Evolutionary conservation across 2,797 vertebrate genomes (phyloP), one percentile per base, ranked within the genome.

Genomic region (Cyclura pinguis): DNA sequence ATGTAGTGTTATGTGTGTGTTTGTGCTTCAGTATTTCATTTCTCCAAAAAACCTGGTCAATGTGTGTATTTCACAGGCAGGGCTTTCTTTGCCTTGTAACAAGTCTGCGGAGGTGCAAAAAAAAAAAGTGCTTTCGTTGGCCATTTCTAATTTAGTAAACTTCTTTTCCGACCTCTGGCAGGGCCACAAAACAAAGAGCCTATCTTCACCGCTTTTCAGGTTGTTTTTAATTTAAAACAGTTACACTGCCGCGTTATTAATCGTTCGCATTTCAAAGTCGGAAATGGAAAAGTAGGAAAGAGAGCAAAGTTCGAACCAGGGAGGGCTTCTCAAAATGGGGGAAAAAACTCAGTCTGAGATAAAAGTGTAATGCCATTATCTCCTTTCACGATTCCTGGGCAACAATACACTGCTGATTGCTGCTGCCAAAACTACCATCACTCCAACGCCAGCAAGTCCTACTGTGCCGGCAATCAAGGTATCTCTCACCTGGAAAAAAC

Each of bases 401-500:
- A 64, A 32, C 8, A 88, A 8, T 0, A 80, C 13, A 0, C 38
- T 24, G 82, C 14, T 27, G 16, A 80, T 12, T 9, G n/a, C 4
- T 0, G 52, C 72, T 0, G 89, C 64, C 29, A 62, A 1, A 16
- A 20, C 55, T 1, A 69, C 29, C 5, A 82, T 6, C 0, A 22
- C 52, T 0, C 77, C 89, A 0, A 86, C 24, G 0, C 78, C 89
- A 13, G 74, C 1, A 1, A 78, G 14, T 0, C 67, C 85, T 22
- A 83, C 78, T 0, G 27, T 35, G 35, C 72, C 27, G 2, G 59
- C 86, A 4, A 84, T 13, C 84, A 81, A 4, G 6, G 35, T 4
- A 8, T 78, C 86, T 77, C 47, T 73, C 80, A 91, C 90, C 90
- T 88, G 57, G 10, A 78, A 84, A 57, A 72, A 6, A 69, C 1